Percentiles rank a stretch among this genome's conserved stretches.
These are phyloP conservation scores for Exephanes ischioxanthus DNA, from an alignment of 2,888 invertebrate genomes.

Conservation along the genomic window DNA sequence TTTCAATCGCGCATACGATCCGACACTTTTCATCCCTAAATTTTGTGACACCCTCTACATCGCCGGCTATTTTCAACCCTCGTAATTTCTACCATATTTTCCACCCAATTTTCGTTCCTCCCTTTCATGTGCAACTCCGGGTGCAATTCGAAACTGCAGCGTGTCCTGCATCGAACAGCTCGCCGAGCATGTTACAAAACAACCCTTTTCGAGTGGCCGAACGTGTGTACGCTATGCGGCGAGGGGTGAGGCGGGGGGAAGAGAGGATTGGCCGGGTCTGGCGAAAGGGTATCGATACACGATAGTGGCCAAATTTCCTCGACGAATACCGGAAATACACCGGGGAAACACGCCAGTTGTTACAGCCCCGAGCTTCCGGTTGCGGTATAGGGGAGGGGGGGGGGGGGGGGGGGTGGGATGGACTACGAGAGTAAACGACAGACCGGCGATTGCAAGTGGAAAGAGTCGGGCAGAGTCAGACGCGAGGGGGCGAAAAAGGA, in stretches of 20 bases:
- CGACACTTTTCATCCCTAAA: not conserved
- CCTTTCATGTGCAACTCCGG: slow-evolving; percentile 12
- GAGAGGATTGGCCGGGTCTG: not conserved
- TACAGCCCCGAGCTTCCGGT: slow-evolving; percentile 53
- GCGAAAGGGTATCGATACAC: slow-evolving; percentile 57
- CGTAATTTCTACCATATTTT: not conserved
- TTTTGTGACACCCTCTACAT: not conserved
- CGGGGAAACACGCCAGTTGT: slow-evolving; percentile 62
- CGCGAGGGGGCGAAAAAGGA: slow-evolving; percentile 20
- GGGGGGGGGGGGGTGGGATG: not conserved
- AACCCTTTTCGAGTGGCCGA: slow-evolving; percentile 27
- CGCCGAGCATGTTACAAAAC: slow-evolving; percentile 43
- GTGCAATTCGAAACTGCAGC: slow-evolving; percentile 34
- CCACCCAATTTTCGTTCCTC: slow-evolving; percentile 2
- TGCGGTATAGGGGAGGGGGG: slow-evolving; percentile 17
- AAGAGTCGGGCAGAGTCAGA: slow-evolving; percentile 34
- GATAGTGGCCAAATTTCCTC: slow-evolving; percentile 63
- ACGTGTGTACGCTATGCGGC: not conserved
- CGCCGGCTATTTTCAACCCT: not conserved
- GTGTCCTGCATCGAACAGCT: slow-evolving; percentile 44
- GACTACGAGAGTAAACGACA: slow-evolving; percentile 16
- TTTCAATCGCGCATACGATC: not conserved
- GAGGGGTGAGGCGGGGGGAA: too few species aligned
- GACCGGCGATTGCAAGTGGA: slow-evolving; percentile 12
- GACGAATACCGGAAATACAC: slow-evolving; percentile 62